phyloP scores from a whole-genome alignment of 1,140 invertebrate species.

The Linepithema humile region DNA sequence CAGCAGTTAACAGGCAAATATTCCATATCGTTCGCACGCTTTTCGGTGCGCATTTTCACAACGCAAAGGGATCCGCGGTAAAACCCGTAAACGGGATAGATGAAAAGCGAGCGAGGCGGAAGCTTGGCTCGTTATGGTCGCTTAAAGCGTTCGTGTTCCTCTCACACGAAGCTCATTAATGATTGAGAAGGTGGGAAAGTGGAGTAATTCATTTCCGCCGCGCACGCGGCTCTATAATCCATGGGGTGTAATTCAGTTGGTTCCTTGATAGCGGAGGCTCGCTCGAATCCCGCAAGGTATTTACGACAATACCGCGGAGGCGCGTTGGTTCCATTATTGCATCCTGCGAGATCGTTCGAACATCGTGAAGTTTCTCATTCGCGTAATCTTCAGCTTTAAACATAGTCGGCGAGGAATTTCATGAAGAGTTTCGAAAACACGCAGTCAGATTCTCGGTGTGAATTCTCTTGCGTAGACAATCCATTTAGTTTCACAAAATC shows the following conservation, averaged over 20 bases:
- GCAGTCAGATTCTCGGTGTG: background rate
- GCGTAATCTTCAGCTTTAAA: background rate
- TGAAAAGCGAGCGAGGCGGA: slow-evolving; percentile 23
- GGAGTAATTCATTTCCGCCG: slow-evolving; percentile 44
- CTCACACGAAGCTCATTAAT: slow-evolving; percentile 53
- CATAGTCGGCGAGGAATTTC: slow-evolving; percentile 5
- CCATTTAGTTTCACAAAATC: no score
- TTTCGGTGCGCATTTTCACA: background rate
- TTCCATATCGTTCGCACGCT: background rate
- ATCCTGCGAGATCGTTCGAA: slow-evolving; percentile 14
- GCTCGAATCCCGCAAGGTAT: background rate
- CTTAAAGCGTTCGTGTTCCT: slow-evolving; percentile 33
- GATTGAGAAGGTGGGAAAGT: slow-evolving; percentile 51
- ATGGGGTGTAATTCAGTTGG: slow-evolving; percentile 38
- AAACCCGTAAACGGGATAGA: slow-evolving; percentile 29
- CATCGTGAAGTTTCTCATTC: slow-evolving; percentile 33
- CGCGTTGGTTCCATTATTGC: slow-evolving; percentile 27
- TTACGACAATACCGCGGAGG: slow-evolving; percentile 35
- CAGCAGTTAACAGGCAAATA: no score
- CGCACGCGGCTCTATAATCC: slow-evolving; percentile 9
- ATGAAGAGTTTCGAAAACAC: background rate
- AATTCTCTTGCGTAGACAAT: background rate
- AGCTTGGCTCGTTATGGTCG: slow-evolving; percentile 24
- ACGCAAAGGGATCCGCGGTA: background rate
- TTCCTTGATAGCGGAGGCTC: background rate